Evolutionary conservation across 2,797 vertebrate species (phyloP), one percentile per base, ranked within the genome.

Genomic region (Hippocampus kuda): DNA sequence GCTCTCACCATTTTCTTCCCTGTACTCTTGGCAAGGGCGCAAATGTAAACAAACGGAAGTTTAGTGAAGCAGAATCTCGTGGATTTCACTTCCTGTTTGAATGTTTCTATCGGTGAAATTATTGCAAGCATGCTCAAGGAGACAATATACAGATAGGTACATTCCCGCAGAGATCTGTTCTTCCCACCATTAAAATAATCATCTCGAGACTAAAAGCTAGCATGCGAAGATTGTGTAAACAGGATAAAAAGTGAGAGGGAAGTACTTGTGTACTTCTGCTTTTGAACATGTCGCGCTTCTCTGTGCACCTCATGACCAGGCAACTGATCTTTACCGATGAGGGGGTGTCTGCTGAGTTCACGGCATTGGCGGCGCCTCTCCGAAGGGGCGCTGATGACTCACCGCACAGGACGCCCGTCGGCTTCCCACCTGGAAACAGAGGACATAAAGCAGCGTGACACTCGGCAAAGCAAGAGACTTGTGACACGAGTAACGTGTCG

Each of bases 371-470:
- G 22, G 75, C 84, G 74, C 88, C 88, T 89, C 91, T 89, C 77
- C 91, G 89, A 67, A 90, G 84, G 0, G 91, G 91, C 22, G 91
- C 91, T 0, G 91, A 92, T 1, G 90, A 65, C 67, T 92, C 91
- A 15, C 91, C 91, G 75, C 90, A 90, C 67, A 92, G 81, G 53
- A 92, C 89, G 49, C 91, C 91, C 46, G 89, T 90, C 22, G 91
- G 89, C 75, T 90, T 90, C 56, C 91, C 91, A 73, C 91, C 91
- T 92, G 77, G 30, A 81, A 66, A 24, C 69, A 73, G 0, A 65
- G 69, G 7, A 75, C 12, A 41, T 38, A 24, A 13, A 11, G 11
- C 62, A 46, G 5, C 26, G 38, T 46, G 62, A 44, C 41, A 49
- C 13, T n/a, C 1, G 1, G 3, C 48, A 0, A 0, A 4, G 8